A percentile compares a stretch with the other conserved stretches of the same genome.
Conservation (phyloP, 1,140 invertebrate genomes). For the Achroia grisella region DNA sequence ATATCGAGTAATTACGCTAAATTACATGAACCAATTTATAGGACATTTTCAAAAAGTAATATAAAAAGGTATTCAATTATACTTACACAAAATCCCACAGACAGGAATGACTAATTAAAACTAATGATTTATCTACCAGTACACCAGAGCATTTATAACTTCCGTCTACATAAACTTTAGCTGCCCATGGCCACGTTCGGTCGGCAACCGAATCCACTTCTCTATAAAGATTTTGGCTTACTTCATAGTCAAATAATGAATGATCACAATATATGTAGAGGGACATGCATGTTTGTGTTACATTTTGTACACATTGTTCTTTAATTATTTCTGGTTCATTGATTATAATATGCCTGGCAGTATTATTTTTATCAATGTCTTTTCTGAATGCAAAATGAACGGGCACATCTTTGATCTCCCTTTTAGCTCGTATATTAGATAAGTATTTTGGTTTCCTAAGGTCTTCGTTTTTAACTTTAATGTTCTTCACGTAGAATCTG, state of each 20-base stretch:
- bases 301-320: constrained; percentile 55
- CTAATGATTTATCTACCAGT: constrained; percentile 77
- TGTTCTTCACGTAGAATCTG: constrained; percentile 47
- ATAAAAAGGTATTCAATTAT: neutral
- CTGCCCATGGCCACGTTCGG: constrained; percentile 78
- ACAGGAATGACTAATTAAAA: constrained; percentile 77
- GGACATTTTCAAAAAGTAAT: neutral
- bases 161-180: constrained; percentile 79
- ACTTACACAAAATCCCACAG: constrained; percentile 72
- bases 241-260: constrained; percentile 37
- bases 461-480: constrained; percentile 39
- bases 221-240: constrained; percentile 17
- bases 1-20: too few relatives aligned
- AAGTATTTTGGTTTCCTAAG: constrained; percentile 11
- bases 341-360: constrained; percentile 29
- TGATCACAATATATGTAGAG: constrained; percentile 53
- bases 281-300: constrained; percentile 58
- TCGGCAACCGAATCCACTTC: constrained; percentile 11
- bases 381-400: constrained; percentile 42
- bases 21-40: too few relatives aligned
- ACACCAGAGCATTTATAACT: constrained; percentile 78
- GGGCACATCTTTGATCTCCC: constrained; percentile 19
- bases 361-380: constrained; percentile 10
- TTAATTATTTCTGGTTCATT: constrained; percentile 44
- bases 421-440: constrained; percentile 24